These are phyloP conservation scores for Drosophila anomalata DNA, from an alignment of 2,888 invertebrate species.

Conservation along the genomic window DNA sequence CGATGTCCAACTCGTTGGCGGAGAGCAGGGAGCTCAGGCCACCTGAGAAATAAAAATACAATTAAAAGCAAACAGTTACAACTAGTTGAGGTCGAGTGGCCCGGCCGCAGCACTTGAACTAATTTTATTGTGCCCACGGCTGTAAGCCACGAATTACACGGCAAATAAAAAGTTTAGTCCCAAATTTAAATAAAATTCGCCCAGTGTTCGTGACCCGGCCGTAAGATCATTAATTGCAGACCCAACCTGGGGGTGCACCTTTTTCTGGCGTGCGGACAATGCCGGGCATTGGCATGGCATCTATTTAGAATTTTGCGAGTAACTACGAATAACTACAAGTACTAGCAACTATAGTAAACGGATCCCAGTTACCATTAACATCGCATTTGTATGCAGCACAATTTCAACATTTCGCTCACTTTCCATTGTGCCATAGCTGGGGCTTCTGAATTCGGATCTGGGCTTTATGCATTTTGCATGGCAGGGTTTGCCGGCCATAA, in stretches of 20 bases:
- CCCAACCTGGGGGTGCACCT: constrained; percentile 9
- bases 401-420: constrained; percentile 53
- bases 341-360: constrained; percentile 19
- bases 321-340: constrained; percentile 21
- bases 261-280: constrained; percentile 57
- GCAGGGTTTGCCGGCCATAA: neutral
- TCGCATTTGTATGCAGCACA: constrained; percentile 63
- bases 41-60: constrained; percentile 83
- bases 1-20: constrained; percentile 86
- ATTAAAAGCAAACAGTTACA: constrained; percentile 28
- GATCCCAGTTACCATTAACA: constrained; percentile 56
- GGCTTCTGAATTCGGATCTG: constrained; percentile 27
- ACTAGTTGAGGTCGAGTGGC: constrained; percentile 20
- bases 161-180: neutral
- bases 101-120: constrained; percentile 17
- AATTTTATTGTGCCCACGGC: constrained; percentile 21
- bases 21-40: constrained; percentile 87
- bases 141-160: neutral
- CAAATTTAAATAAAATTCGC: neutral
- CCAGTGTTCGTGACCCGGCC: constrained; percentile 4
- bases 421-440: constrained; percentile 56
- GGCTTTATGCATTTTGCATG: constrained; percentile 44
- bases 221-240: constrained; percentile 70
- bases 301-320: constrained; percentile 43
- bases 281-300: constrained; percentile 40